A percentile compares a stretch with the other conserved stretches of the same genome.
These are phyloP conservation scores for Nansenia antarctica DNA, from an alignment of 2,113 vertebrate genomes.

Conservation along the genomic window DNA sequence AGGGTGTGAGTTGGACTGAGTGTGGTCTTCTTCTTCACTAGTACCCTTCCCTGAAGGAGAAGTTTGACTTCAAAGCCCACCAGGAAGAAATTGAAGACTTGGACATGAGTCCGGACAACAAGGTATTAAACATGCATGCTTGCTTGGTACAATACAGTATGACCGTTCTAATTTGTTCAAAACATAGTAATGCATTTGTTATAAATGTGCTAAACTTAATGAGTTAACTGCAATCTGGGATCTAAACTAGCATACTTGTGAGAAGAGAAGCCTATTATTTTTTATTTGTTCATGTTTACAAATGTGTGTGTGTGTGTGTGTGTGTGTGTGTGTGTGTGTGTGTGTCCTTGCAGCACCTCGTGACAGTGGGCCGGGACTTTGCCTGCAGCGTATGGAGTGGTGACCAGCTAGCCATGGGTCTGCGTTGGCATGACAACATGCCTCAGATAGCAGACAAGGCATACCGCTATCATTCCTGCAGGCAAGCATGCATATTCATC, in stretches of 20 bases:
- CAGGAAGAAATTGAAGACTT: slow-evolving; percentile 90
- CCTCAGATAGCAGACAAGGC: slow-evolving; percentile 79
- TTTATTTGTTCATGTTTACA: no score
- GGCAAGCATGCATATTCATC: slow-evolving; percentile 77
- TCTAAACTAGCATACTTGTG: no score
- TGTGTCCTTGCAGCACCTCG: slow-evolving; percentile 75
- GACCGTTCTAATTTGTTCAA: no score
- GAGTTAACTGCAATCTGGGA: background rate
- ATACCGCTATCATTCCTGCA: slow-evolving; percentile 91
- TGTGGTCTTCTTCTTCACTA: slow-evolving; percentile 46
- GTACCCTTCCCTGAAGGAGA: slow-evolving; percentile 89
- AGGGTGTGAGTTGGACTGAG: background rate
- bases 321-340: slow-evolving; percentile 7
- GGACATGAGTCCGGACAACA: slow-evolving; percentile 83
- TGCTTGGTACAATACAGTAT: no score
- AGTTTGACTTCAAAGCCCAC: slow-evolving; percentile 88
- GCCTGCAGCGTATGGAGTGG: slow-evolving; percentile 89
- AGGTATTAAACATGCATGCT: slow-evolving; percentile 70
- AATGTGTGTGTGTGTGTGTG: background rate
- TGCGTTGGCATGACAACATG: slow-evolving; percentile 87
- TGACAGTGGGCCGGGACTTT: slow-evolving; percentile 87
- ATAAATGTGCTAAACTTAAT: background rate
- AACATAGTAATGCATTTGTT: background rate
- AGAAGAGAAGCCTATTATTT: no score
- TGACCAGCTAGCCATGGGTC: slow-evolving; percentile 81